Conservation (phyloP, 2,888 invertebrate genomes). For the Coleophora deauratella region DNA sequence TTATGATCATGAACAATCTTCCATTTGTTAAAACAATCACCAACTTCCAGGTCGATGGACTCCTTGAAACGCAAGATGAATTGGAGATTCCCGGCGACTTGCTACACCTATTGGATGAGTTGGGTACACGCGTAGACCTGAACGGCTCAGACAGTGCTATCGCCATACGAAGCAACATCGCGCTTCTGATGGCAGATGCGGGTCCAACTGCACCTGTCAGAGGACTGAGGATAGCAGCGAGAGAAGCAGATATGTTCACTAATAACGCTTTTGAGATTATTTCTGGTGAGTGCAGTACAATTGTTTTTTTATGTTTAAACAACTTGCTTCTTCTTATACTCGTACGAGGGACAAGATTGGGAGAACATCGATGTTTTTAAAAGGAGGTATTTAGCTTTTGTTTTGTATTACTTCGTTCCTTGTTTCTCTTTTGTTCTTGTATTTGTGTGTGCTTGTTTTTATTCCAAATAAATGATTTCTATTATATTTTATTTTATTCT, state of each 20-base stretch:
- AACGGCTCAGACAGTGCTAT: conserved; percentile 30
- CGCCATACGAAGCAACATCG: conserved; percentile 43
- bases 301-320: no score
- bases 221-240: conserved; percentile 44
- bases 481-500: no score
- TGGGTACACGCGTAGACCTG: conserved; percentile 42
- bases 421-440: no score
- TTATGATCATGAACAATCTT: no score
- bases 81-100: conserved; percentile 45
- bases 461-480: no score
- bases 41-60: conserved; percentile 41
- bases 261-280: conserved; percentile 44
- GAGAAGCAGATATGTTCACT: conserved; percentile 33
- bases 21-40: background rate
- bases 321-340: no score
- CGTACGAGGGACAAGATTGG: no score
- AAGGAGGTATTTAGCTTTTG: no score
- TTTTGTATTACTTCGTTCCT: no score
- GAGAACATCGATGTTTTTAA: no score
- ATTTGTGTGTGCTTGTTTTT: no score
- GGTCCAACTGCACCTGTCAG: conserved; percentile 35
- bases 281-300: conserved; percentile 42
- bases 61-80: conserved; percentile 33
- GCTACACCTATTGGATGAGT: conserved; percentile 44
- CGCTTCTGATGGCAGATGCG: conserved; percentile 48